These are phyloP conservation scores for Leptodactylus fuscus DNA, from an alignment of 2,113 vertebrate genomes.

Conservation along the genomic window DNA sequence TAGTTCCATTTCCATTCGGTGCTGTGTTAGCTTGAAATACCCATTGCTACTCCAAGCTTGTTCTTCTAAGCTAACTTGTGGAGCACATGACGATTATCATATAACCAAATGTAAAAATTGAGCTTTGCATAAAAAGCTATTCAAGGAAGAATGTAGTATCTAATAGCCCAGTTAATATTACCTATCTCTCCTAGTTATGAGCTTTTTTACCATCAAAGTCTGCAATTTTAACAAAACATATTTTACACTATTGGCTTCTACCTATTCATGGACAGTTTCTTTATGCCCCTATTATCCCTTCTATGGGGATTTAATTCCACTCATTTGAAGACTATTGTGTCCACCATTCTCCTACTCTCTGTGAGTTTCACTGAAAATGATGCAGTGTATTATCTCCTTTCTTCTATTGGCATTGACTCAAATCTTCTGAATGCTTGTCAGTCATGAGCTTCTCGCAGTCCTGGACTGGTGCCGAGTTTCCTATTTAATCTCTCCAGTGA, in stretches of 20 bases:
- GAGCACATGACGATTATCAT: too few relatives aligned
- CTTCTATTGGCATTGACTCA: background rate
- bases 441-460: slow-evolving; percentile 11
- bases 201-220: background rate
- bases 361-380: slow-evolving; percentile 31
- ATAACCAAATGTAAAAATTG: too few relatives aligned
- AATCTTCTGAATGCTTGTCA: background rate
- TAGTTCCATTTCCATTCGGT: too few relatives aligned
- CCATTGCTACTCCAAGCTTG: too few relatives aligned
- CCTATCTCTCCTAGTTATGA: background rate
- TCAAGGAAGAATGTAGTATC: background rate
- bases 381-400: slow-evolving; percentile 4
- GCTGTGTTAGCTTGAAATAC: too few relatives aligned
- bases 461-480: background rate
- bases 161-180: background rate
- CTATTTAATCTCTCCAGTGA: slow-evolving; percentile 17
- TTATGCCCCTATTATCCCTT: slow-evolving; percentile 15
- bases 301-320: slow-evolving; percentile 23
- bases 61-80: too few relatives aligned
- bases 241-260: slow-evolving; percentile 14
- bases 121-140: too few relatives aligned
- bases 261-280: slow-evolving; percentile 36
- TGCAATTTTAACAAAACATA: background rate
- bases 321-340: slow-evolving; percentile 41
- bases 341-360: background rate